Conservation (phyloP, 2,888 invertebrate genomes). For the Itoplectis maculator region DNA sequence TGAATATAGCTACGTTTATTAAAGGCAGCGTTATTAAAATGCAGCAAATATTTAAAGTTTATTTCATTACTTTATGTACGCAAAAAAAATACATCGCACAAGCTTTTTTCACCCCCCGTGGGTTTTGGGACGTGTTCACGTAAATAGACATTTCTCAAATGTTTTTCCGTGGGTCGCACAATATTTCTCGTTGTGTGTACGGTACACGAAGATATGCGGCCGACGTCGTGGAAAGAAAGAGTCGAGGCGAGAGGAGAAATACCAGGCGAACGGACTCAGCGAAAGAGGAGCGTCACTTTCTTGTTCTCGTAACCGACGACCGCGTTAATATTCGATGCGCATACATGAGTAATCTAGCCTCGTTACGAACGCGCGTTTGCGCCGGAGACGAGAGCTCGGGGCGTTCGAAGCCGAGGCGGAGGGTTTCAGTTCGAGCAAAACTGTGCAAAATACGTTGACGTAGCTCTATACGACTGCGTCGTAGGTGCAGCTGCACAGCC, state of each 20-base stretch:
- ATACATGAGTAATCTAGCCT: conserved; percentile 56
- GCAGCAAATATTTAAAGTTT: no score
- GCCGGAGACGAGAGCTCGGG: conserved; percentile 25
- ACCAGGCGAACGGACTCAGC: conserved; percentile 3
- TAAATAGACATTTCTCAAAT: no score
- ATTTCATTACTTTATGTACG: no score
- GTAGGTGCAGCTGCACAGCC: neutral
- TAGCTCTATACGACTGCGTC: neutral
- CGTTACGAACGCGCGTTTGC: conserved; percentile 45
- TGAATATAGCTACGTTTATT: no score
- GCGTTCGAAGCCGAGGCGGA: neutral
- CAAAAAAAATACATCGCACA: no score
- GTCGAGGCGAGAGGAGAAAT: neutral
- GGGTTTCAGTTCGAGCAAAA: neutral
- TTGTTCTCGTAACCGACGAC: conserved; percentile 35
- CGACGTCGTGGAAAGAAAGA: conserved; percentile 1
- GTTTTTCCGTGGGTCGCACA: neutral
- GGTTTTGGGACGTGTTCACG: no score
- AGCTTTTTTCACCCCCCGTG: no score
- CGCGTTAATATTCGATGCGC: conserved; percentile 59
- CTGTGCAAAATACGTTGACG: conserved; percentile 11
- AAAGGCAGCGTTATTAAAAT: no score
- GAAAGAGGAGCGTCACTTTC: conserved; percentile 20
- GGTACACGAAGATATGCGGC: no score
- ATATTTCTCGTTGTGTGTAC: conserved; percentile 5